Percentiles rank a stretch among this genome's conserved stretches.
Conservation (phyloP, 2,113 vertebrate genomes). For the Prietella phreatophila region DNA sequence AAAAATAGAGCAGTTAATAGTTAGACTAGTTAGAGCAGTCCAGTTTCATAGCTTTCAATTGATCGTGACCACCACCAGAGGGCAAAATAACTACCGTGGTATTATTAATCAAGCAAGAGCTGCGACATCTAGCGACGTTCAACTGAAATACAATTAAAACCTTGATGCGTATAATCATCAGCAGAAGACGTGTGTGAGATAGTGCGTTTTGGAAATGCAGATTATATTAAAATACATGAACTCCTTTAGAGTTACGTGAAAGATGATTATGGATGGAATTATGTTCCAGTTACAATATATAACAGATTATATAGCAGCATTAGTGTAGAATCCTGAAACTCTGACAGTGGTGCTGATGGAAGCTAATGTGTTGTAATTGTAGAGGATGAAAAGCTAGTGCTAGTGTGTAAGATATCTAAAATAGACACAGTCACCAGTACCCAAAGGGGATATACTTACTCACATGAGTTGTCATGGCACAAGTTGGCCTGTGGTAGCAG, state of each 20-base stretch:
- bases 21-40: not conserved
- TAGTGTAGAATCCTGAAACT: not conserved
- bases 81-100: slow-evolving; percentile 5
- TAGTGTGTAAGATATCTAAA: not conserved
- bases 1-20: too few species aligned
- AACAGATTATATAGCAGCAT: not conserved
- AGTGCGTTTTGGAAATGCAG: not conserved
- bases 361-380: not conserved
- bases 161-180: not conserved
- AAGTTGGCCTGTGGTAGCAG: slow-evolving; percentile 24
- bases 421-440: slow-evolving; percentile 17
- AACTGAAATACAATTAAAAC: not conserved
- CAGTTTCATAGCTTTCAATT: not conserved
- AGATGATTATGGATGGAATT: not conserved
- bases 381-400: not conserved
- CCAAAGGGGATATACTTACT: slow-evolving; percentile 6
- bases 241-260: not conserved
- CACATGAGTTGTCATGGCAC: slow-evolving; percentile 23
- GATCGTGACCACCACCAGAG: slow-evolving; percentile 8
- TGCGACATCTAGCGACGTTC: slow-evolving; percentile 3
- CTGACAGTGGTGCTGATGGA: not conserved
- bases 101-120: not conserved
- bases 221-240: too few species aligned
- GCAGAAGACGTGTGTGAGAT: slow-evolving; percentile 4
- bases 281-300: not conserved